These are phyloP conservation scores for Drosophila rellima DNA, from an alignment of 2,888 invertebrate genomes.

Conservation along the genomic window DNA sequence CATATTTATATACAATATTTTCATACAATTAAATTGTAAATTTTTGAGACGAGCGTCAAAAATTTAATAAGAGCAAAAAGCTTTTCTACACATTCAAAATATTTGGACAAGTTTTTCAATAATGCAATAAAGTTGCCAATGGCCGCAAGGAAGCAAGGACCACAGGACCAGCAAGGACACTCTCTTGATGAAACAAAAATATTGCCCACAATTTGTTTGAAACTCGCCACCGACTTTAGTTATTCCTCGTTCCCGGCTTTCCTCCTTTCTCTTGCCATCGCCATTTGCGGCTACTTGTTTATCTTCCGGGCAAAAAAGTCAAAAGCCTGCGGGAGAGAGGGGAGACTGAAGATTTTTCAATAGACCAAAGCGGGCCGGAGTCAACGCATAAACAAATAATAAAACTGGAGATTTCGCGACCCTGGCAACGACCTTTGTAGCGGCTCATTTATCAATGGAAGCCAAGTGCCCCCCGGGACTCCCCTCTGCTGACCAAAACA, in stretches of 20 bases:
- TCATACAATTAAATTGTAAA: constrained; percentile 51
- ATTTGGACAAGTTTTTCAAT: constrained; percentile 82
- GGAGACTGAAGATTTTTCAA: constrained; percentile 58
- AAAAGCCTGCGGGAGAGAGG: constrained; percentile 1
- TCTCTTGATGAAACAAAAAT: constrained; percentile 79
- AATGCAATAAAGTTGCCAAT: constrained; percentile 79
- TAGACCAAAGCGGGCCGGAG: constrained; percentile 67
- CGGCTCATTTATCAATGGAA: constrained; percentile 74
- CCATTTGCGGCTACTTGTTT: constrained; percentile 80
- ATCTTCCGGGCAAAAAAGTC: constrained; percentile 48
- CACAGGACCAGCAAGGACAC: constrained; percentile 51
- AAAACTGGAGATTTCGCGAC: constrained; percentile 66
- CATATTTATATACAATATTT: constrained; percentile 37
- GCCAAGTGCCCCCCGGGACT: constrained; percentile 42
- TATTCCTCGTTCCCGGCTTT: background rate
- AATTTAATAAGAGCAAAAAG: constrained; percentile 74
- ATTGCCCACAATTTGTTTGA: constrained; percentile 80
- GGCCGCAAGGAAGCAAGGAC: constrained; percentile 56
- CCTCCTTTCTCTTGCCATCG: constrained; percentile 12
- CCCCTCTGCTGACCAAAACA: constrained; percentile 5
- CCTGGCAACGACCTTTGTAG: constrained; percentile 79
- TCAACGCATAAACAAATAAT: constrained; percentile 78
- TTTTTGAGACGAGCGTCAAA: constrained; percentile 22
- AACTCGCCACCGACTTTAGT: constrained; percentile 56
- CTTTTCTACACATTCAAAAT: constrained; percentile 79